These are phyloP conservation scores for Parapsyche elsis DNA, from an alignment of 1,140 invertebrate species.

Conservation along the genomic window DNA sequence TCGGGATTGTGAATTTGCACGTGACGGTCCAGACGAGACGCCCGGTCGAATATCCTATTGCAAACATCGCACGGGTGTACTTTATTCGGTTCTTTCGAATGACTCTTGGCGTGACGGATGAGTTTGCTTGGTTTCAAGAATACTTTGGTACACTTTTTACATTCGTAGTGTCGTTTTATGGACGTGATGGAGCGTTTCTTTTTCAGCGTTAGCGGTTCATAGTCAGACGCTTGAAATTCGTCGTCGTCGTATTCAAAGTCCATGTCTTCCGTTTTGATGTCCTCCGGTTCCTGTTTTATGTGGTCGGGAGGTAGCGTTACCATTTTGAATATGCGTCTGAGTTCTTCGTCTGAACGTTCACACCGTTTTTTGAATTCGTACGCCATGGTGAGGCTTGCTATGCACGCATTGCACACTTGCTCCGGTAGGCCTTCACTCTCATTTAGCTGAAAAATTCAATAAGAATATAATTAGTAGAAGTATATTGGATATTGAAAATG, in stretches of 20 bases:
- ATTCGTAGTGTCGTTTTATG: slow-evolving; percentile 40
- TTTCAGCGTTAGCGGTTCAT: slow-evolving; percentile 49
- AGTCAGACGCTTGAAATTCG: slow-evolving; percentile 52
- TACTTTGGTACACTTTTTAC: slow-evolving; percentile 44
- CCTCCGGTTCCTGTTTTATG: slow-evolving; percentile 52
- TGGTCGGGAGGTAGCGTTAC: slow-evolving; percentile 4
- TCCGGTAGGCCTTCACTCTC: slow-evolving; percentile 49
- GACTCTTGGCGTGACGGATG: slow-evolving; percentile 44
- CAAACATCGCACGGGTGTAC: slow-evolving; percentile 54
- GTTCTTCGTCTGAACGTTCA: slow-evolving; percentile 48
- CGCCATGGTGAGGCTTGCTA: slow-evolving; percentile 40
- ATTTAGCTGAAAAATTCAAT: slow-evolving; percentile 38
- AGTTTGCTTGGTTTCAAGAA: slow-evolving; percentile 51
- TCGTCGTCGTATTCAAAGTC: slow-evolving; percentile 50
- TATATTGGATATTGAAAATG: too few relatives aligned
- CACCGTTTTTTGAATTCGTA: slow-evolving; percentile 53
- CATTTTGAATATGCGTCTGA: slow-evolving; percentile 46
- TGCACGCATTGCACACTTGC: slow-evolving; percentile 50
- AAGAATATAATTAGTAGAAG: not conserved
- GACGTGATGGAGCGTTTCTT: slow-evolving; percentile 39
- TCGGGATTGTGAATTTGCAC: slow-evolving; percentile 53
- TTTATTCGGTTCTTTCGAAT: slow-evolving; percentile 41
- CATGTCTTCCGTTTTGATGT: slow-evolving; percentile 48
- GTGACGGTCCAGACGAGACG: slow-evolving; percentile 52
- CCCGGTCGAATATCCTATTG: slow-evolving; percentile 54